Evolutionary conservation across 2,888 invertebrate genomes (phyloP).

Genomic region (Acanthosepion esculentum): DNA sequence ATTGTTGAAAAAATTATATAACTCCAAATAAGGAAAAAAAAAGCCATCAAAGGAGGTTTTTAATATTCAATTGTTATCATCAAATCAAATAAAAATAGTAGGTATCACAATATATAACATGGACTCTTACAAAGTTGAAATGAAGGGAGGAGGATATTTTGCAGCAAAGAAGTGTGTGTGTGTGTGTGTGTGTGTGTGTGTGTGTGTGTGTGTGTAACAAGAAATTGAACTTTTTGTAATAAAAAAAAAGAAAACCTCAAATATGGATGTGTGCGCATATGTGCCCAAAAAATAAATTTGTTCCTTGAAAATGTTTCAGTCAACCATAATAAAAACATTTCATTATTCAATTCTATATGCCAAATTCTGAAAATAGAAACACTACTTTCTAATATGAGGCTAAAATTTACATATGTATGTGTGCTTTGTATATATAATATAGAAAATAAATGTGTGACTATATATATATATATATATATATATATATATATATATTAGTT

Average conservation of each 20-base stretch:
- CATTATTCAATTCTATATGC: background rate
- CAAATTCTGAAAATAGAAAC: too few relatives aligned
- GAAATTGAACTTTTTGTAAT: background rate
- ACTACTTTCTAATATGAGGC: background rate
- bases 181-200: background rate
- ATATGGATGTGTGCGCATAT: background rate
- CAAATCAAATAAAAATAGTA: background rate
- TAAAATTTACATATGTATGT: background rate
- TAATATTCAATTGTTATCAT: background rate
- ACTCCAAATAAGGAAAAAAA: background rate
- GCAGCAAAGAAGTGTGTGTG: background rate
- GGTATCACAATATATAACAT: background rate
- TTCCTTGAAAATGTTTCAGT: background rate
- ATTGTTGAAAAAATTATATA: background rate
- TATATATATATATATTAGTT: background rate
- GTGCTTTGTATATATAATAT: too few relatives aligned
- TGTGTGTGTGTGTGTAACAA: background rate
- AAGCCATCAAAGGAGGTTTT: background rate
- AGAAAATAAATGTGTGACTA: background rate
- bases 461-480: background rate
- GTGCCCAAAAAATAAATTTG: background rate
- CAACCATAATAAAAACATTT: background rate
- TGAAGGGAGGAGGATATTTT: background rate
- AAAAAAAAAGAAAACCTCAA: background rate
- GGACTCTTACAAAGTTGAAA: background rate